A percentile compares a stretch with the other conserved stretches of the same genome.
Evolutionary conservation across 1,140 invertebrate species (phyloP).

Genomic region (Drosophila sulfurigaster): DNA sequence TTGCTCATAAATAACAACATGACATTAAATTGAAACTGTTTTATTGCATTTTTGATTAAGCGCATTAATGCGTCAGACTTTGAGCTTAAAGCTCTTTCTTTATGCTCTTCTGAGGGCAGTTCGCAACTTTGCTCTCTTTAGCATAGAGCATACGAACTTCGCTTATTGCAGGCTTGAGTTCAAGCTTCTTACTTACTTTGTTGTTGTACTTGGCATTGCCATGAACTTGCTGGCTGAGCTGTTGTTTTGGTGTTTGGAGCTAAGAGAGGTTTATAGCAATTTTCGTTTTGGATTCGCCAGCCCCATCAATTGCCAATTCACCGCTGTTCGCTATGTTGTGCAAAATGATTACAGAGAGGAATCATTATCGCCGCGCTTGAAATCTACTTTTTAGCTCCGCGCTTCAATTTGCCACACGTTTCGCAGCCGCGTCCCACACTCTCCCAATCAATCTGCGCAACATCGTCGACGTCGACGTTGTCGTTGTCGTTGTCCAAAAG

Average conservation of each 20-base stretch:
- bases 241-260: no score
- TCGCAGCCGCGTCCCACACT: neutral
- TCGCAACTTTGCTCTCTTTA: neutral
- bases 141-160: slow-evolving; percentile 13
- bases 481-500: slow-evolving; percentile 40
- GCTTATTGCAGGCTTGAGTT: neutral
- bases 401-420: slow-evolving; percentile 65
- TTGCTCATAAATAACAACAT: no score
- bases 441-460: neutral
- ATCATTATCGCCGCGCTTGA: slow-evolving; percentile 67
- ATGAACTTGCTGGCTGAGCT: slow-evolving; percentile 41
- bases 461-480: slow-evolving; percentile 22
- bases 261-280: slow-evolving; percentile 48
- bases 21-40: no score
- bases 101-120: no score
- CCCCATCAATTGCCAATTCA: slow-evolving; percentile 20
- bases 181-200: neutral
- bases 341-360: slow-evolving; percentile 55
- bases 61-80: no score
- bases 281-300: slow-evolving; percentile 59
- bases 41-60: no score
- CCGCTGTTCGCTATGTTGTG: neutral
- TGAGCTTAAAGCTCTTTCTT: no score
- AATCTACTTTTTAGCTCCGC: slow-evolving; percentile 49
- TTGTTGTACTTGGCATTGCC: slow-evolving; percentile 14